Conservation (phyloP, 2,888 invertebrate genomes). For the Neoascia interrupta region DNA sequence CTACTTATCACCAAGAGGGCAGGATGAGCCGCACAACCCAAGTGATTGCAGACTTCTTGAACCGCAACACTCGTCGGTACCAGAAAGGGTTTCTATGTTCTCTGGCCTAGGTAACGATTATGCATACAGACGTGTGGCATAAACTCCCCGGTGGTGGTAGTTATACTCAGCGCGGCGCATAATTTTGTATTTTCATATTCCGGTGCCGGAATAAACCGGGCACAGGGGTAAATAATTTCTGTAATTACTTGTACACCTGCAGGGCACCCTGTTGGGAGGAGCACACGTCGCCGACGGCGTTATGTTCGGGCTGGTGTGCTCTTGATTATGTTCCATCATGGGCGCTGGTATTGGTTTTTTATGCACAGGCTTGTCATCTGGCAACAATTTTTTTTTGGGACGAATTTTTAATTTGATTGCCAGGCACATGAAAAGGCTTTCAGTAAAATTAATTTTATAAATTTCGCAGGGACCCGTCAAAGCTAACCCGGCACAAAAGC, state of each 20-base stretch:
- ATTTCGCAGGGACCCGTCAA: too few species aligned
- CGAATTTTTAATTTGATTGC: too few species aligned
- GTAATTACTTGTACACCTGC: constrained; percentile 62
- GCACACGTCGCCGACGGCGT: too few species aligned
- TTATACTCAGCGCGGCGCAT: constrained; percentile 37
- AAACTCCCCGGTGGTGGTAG: constrained; percentile 35
- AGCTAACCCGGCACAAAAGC: too few species aligned
- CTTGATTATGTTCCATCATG: constrained; percentile 16
- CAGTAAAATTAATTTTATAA: too few species aligned
- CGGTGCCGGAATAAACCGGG: constrained; percentile 55
- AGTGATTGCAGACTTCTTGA: constrained; percentile 26
- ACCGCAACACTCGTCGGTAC: not conserved
- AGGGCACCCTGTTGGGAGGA: constrained; percentile 39
- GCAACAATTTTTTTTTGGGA: too few species aligned
- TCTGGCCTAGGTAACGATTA: constrained; percentile 30
- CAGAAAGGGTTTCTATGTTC: not conserved
- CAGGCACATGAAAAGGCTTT: too few species aligned
- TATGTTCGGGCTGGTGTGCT: too few species aligned
- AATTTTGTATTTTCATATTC: constrained; percentile 64
- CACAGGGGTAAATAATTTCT: constrained; percentile 61
- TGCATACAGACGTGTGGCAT: constrained; percentile 40
- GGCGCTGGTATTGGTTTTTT: not conserved
- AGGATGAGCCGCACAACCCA: constrained; percentile 1
- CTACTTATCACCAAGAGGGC: constrained; percentile 21
- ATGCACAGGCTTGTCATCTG: too few species aligned